These are phyloP conservation scores for Metaphire vulgaris DNA, from an alignment of 1,140 invertebrate species.

Conservation along the genomic window DNA sequence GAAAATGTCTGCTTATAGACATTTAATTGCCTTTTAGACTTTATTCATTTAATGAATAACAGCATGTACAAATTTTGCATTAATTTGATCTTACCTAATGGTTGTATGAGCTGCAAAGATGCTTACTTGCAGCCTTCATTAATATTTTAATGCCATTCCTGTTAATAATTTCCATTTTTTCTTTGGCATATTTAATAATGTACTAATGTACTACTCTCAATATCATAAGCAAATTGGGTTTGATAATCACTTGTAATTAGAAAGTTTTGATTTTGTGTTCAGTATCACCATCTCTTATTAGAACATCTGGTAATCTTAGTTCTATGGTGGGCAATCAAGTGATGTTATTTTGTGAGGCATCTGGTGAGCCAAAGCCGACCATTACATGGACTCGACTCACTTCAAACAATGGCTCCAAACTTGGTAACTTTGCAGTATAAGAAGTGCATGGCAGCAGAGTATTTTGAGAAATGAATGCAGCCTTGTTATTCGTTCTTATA, in stretches of 20 bases:
- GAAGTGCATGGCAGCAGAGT: no score
- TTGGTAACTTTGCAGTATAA: not conserved
- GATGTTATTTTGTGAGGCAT: not conserved
- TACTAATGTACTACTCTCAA: not conserved
- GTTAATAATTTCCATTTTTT: no score
- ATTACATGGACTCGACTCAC: not conserved
- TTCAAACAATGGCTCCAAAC: not conserved
- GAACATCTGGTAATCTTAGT: not conserved
- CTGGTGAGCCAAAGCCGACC: not conserved
- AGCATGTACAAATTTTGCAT: not conserved
- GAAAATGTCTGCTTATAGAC: no score
- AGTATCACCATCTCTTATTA: not conserved
- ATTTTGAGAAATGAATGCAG: no score
- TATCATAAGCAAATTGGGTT: not conserved
- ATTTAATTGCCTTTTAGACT: no score
- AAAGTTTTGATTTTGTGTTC: not conserved
- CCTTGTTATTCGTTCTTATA: no score
- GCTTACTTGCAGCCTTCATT: no score
- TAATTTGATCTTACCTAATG: no score
- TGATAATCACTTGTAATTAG: not conserved
- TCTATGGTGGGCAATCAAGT: not conserved
- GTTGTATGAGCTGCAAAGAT: no score
- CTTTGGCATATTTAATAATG: not conserved
- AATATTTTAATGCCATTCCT: no score
- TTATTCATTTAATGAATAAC: no score